A percentile compares a stretch with the other conserved stretches of the same genome.
phyloP scores from a whole-genome alignment of 2,797 vertebrate species.

The Trematomus bernacchii region DNA sequence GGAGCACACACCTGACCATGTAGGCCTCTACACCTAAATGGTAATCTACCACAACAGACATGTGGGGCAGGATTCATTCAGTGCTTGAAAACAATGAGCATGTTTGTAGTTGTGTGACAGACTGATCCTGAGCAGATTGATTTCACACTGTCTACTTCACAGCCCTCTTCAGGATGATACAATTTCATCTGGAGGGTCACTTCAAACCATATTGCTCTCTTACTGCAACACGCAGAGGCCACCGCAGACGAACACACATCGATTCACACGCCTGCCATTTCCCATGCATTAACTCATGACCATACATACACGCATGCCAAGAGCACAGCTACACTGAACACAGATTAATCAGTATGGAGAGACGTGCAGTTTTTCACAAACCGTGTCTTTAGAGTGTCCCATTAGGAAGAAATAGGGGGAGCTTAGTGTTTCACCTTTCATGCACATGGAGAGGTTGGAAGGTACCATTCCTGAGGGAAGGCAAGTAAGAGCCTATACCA shows the following conservation, averaged over 20 bases:
- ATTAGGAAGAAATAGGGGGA: slow-evolving; percentile 99
- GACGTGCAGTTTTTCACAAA: slow-evolving; percentile 97
- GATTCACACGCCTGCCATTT: slow-evolving; percentile 12
- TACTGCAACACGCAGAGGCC: slow-evolving; percentile 19
- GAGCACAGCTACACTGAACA: slow-evolving; percentile 50
- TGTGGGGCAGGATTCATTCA: slow-evolving; percentile 21
- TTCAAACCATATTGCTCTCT: slow-evolving; percentile 50
- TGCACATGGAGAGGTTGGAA: slow-evolving; percentile 99
- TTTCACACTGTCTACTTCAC: slow-evolving; percentile 52
- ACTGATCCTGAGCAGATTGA: slow-evolving; percentile 40
- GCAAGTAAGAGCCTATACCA: slow-evolving; percentile 99
- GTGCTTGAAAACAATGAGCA: slow-evolving; percentile 26
- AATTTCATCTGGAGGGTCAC: slow-evolving; percentile 56
- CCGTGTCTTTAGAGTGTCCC: slow-evolving; percentile 99
- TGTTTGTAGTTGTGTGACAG: slow-evolving; percentile 34
- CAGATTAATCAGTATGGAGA: slow-evolving; percentile 78
- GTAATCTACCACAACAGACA: slow-evolving; percentile 13
- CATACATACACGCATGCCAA: slow-evolving; percentile 52
- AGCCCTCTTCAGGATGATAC: slow-evolving; percentile 40
- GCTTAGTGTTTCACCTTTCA: slow-evolving; percentile 99
- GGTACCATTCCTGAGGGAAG: slow-evolving; percentile 99
- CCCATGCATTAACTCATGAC: slow-evolving; percentile 37
- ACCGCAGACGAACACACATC: background rate
- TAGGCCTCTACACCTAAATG: background rate
- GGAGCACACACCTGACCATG: slow-evolving; percentile 21